These are phyloP conservation scores for Lophius piscatorius DNA, from an alignment of 2,113 vertebrate genomes.

Conservation along the genomic window DNA sequence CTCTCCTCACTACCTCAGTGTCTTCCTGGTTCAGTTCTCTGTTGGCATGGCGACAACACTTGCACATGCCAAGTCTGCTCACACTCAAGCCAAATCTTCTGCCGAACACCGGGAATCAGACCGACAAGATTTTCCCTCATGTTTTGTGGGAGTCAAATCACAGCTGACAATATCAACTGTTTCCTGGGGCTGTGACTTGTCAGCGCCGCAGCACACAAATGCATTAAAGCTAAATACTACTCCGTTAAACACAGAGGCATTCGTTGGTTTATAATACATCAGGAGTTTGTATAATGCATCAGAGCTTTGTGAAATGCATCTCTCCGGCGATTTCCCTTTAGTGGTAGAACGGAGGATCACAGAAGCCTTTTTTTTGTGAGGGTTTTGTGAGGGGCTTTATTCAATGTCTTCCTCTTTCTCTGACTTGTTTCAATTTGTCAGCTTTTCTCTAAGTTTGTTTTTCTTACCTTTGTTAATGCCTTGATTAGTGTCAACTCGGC, in stretches of 20 bases:
- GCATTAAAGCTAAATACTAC: conserved; percentile 26
- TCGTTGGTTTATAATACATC: conserved; percentile 5
- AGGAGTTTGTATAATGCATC: background rate
- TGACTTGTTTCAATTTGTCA: too few species aligned
- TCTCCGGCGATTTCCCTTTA: background rate
- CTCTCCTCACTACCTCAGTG: background rate
- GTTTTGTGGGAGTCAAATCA: conserved; percentile 43
- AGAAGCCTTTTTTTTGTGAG: background rate
- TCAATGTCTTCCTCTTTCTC: too few species aligned
- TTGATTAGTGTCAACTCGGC: too few species aligned
- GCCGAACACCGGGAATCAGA: conserved; percentile 26
- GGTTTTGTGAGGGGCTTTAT: too few species aligned
- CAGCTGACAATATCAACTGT: conserved; percentile 50
- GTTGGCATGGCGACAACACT: conserved; percentile 20
- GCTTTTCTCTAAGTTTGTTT: too few species aligned
- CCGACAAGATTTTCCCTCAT: conserved; percentile 45
- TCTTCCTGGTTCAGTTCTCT: conserved; percentile 28
- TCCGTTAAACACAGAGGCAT: background rate
- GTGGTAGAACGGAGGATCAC: background rate
- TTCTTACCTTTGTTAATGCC: too few species aligned
- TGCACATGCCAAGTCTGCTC: conserved; percentile 33
- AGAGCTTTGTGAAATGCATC: background rate
- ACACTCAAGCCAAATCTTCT: conserved; percentile 41
- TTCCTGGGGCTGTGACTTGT: conserved; percentile 50
- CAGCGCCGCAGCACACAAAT: background rate